Percentiles rank a stretch among this genome's conserved stretches.
phyloP scores from a whole-genome alignment of 2,797 vertebrate species.

The Molossus alvarezi region DNA sequence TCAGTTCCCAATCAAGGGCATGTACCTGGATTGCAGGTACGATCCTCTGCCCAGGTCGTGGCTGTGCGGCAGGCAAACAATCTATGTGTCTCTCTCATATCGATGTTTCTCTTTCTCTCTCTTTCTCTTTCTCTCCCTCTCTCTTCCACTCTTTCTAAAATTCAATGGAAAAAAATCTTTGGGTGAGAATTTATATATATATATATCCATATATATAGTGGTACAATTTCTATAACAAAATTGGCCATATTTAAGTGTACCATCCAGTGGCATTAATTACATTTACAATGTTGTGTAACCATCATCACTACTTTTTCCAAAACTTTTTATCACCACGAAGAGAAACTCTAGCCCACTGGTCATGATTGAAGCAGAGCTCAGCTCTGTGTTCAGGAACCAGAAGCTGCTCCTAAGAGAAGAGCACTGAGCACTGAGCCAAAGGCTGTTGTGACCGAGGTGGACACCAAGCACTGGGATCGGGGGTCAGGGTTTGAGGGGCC shows the following conservation, averaged over 20 bases:
- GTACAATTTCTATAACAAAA: not conserved
- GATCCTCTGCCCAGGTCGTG: not conserved
- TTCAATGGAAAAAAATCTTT: not conserved
- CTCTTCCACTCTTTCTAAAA: not conserved
- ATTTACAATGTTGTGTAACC: not conserved
- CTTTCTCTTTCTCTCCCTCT: too few species aligned
- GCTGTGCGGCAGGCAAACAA: too few species aligned
- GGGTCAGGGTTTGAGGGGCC: not conserved
- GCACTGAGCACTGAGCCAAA: not conserved
- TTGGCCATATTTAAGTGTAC: not conserved
- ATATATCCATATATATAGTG: not conserved
- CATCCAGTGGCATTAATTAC: not conserved
- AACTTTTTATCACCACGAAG: not conserved
- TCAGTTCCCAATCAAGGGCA: not conserved
- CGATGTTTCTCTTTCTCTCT: not conserved
- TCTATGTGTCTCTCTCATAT: not conserved
- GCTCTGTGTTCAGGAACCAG: not conserved
- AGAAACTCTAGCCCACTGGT: not conserved
- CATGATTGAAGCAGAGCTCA: not conserved
- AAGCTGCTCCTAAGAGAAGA: not conserved
- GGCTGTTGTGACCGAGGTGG: fast-evolving
- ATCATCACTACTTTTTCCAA: not conserved
- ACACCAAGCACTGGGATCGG: not conserved
- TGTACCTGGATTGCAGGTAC: not conserved
- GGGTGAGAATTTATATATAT: not conserved